These are phyloP conservation scores for Enteromius viviparus DNA, from an alignment of 2,797 vertebrate genomes.

Conservation along the genomic window DNA sequence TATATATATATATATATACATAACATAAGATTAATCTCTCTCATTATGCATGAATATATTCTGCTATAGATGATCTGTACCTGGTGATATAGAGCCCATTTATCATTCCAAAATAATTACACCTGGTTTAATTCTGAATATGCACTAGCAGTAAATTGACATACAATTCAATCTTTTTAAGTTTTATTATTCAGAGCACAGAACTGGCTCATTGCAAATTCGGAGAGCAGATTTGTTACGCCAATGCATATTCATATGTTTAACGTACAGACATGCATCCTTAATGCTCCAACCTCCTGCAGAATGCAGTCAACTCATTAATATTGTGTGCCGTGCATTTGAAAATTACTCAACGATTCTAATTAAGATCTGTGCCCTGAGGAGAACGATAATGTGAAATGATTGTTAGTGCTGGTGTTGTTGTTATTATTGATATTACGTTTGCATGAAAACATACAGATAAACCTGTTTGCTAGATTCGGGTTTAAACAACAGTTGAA, in stretches of 20 bases:
- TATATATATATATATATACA: not conserved
- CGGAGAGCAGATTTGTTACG: constrained; percentile 76
- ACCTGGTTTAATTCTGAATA: constrained; percentile 12
- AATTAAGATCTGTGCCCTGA: constrained; percentile 56
- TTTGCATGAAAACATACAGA: constrained; percentile 20
- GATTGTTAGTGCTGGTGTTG: constrained; percentile 6
- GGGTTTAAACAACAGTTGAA: constrained; percentile 12
- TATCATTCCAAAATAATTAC: not conserved
- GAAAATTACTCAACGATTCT: constrained; percentile 57
- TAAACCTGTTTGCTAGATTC: constrained; percentile 4
- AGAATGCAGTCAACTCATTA: constrained; percentile 77
- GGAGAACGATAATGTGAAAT: constrained; percentile 15
- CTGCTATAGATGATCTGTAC: not conserved
- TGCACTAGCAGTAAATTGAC: not conserved
- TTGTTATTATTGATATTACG: constrained; percentile 12
- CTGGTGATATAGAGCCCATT: not conserved
- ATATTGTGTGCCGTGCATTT: constrained; percentile 73
- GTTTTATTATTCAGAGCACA: constrained; percentile 81
- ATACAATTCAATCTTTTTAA: constrained; percentile 24
- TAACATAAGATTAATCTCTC: not conserved
- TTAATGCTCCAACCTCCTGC: constrained; percentile 70
- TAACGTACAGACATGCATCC: constrained; percentile 80
- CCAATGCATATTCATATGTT: constrained; percentile 85
- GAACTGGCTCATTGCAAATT: constrained; percentile 68
- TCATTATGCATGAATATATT: not conserved